phyloP scores from a whole-genome alignment of 2,113 vertebrate genomes.

The Eidolon helvum region DNA sequence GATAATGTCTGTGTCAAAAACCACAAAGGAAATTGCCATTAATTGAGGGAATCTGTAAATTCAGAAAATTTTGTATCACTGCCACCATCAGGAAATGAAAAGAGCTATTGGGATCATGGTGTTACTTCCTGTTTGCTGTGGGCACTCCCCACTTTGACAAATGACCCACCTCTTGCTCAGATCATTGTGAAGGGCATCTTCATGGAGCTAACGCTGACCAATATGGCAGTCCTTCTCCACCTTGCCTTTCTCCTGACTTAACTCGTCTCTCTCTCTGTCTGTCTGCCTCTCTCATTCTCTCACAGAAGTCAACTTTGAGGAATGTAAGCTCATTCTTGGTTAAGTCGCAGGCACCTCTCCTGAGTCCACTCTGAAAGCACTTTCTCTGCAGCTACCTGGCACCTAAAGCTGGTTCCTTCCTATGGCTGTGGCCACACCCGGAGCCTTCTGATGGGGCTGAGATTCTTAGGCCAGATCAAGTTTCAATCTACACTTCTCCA shows the following conservation, averaged over 20 bases:
- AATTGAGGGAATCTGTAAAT: neutral
- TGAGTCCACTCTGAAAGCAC: neutral
- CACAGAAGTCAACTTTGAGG: neutral
- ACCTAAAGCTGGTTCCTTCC: neutral
- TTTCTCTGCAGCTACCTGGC: neutral
- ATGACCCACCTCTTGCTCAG: neutral
- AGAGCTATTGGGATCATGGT: neutral
- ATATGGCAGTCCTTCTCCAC: neutral
- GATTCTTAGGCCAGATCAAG: neutral
- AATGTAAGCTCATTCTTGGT: neutral
- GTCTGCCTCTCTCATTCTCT: too few relatives aligned
- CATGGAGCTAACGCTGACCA: neutral
- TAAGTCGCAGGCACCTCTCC: neutral
- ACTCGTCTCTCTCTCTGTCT: neutral
- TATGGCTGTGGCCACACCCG: accelerated
- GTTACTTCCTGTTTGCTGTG: neutral
- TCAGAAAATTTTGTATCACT: neutral
- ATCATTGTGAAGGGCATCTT: neutral
- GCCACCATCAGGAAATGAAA: neutral
- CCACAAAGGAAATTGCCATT: neutral
- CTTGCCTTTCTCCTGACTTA: neutral
- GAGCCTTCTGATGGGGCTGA: neutral
- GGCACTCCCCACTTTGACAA: neutral
- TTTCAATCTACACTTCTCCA: neutral
- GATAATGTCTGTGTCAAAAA: neutral